A percentile compares a stretch with the other conserved stretches of the same genome.
These are phyloP conservation scores for Chouioia cunea DNA, from an alignment of 2,888 invertebrate genomes.

Conservation along the genomic window DNA sequence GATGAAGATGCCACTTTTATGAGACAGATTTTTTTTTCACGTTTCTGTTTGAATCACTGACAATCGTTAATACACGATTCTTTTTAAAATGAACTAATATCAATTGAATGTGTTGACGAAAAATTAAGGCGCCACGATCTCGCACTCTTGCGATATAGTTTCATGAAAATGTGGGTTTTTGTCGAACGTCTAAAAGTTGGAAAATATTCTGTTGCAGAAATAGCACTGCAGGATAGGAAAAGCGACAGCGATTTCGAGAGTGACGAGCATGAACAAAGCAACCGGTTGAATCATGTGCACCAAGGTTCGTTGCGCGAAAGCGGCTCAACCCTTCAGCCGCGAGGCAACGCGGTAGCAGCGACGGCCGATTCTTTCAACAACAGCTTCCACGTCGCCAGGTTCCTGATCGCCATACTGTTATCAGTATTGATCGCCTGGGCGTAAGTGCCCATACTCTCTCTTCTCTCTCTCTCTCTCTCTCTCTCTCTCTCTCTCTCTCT, in stretches of 20 bases:
- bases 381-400: neutral
- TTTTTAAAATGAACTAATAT: too few relatives aligned
- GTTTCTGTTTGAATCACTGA: too few relatives aligned
- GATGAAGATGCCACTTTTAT: too few relatives aligned
- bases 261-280: slow-evolving; percentile 55
- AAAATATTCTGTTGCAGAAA: slow-evolving; percentile 53
- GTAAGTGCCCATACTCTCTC: slow-evolving; percentile 4
- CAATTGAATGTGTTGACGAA: too few relatives aligned
- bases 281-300: slow-evolving; percentile 70
- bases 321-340: slow-evolving; percentile 67
- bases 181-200: too few relatives aligned
- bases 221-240: slow-evolving; percentile 60
- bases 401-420: slow-evolving; percentile 2
- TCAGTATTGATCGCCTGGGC: slow-evolving; percentile 3
- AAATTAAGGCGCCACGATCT: too few relatives aligned
- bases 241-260: slow-evolving; percentile 47
- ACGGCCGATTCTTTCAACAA: neutral
- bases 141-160: too few relatives aligned
- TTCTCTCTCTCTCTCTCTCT: too few relatives aligned
- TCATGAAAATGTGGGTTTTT: too few relatives aligned
- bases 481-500: too few relatives aligned
- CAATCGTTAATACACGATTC: too few relatives aligned
- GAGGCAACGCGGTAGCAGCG: slow-evolving; percentile 22
- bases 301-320: slow-evolving; percentile 77
- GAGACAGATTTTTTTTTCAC: too few relatives aligned